Evolutionary conservation across 2,888 invertebrate genomes (phyloP), one percentile per base, ranked within the genome.

Genomic region (Tholera decimalis): DNA sequence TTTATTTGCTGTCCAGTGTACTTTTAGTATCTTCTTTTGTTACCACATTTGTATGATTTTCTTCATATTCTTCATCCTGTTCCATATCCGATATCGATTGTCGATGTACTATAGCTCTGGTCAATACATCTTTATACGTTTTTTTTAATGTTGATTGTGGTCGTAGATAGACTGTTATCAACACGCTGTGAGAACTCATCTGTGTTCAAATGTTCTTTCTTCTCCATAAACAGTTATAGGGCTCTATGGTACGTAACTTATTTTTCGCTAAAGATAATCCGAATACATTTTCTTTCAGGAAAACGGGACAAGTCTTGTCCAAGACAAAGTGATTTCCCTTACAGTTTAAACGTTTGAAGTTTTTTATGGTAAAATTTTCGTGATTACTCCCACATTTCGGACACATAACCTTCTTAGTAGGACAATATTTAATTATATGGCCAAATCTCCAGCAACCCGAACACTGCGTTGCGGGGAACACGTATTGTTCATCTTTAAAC

Each of bases 271-370:
- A 51, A 35, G 0, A 51, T 51, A n/a, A 35, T 37, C 9, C 35
- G n/a, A 6, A 50, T 35, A 5, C 22, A 2, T 50, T 50, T 50
- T 35, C 35, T 22, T 5, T 50, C 33, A 15, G 15, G 4, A 8
- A 33, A 15, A 35, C 8, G 8, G 18, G 33, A n/a, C n/a, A n/a
- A n/a, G n/a, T n/a, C n/a, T n/a, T n/a, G n/a, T n/a, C n/a, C n/a
- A n/a, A n/a, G n/a, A n/a, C 49, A 22, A 51, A 51, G 2, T 51
- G 35, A 37, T 51, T 37, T 3, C 50, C 35, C 35, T 51, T 51
- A 11, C 35, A 51, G 11, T 51, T 51, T 35, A 51, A 24, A 9
- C 35, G 35, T 35, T 35, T 51, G 9, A 22, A 51, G 0, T 50
- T 33, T 50, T 22, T 4, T 20, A 35, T 20, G 4, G 15, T 53